Conservation (phyloP, 2,888 invertebrate species). For the Brachyptera risi region DNA sequence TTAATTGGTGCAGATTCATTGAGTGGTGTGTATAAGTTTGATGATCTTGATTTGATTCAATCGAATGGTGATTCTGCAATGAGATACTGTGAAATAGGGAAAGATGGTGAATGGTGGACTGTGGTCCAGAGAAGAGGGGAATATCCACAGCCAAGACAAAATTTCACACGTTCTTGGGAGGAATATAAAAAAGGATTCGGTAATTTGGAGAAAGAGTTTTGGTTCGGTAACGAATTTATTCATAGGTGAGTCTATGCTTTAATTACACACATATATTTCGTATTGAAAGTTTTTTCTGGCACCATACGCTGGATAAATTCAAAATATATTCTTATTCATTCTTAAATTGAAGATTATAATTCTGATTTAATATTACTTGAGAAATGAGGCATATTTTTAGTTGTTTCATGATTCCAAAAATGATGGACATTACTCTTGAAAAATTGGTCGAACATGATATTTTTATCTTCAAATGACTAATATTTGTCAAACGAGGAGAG, state of each 20-base stretch:
- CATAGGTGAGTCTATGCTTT: slow-evolving; percentile 40
- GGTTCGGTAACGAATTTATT: slow-evolving; percentile 60
- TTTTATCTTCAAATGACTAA: too few species aligned
- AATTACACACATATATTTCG: not conserved
- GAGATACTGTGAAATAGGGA: slow-evolving; percentile 56
- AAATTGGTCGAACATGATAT: too few species aligned
- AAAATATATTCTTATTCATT: too few species aligned
- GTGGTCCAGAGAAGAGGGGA: slow-evolving; percentile 46
- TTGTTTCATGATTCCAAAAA: too few species aligned
- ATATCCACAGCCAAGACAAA: slow-evolving; percentile 44
- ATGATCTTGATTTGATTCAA: slow-evolving; percentile 33
- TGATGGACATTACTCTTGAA: too few species aligned
- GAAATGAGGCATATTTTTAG: too few species aligned
- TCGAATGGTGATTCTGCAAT: slow-evolving; percentile 45
- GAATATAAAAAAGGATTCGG: slow-evolving; percentile 69
- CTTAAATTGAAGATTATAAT: too few species aligned
- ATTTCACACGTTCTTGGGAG: slow-evolving; percentile 61
- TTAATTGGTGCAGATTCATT: slow-evolving; percentile 39
- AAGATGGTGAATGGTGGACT: slow-evolving; percentile 66
- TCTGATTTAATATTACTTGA: too few species aligned
- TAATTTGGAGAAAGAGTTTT: slow-evolving; percentile 65
- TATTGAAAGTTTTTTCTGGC: not conserved
- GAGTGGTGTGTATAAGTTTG: slow-evolving; percentile 47
- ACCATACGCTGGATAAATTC: too few species aligned
- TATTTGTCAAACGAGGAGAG: too few species aligned